These are phyloP conservation scores for Seira ritae DNA, from an alignment of 2,888 invertebrate genomes.

Conservation along the genomic window DNA sequence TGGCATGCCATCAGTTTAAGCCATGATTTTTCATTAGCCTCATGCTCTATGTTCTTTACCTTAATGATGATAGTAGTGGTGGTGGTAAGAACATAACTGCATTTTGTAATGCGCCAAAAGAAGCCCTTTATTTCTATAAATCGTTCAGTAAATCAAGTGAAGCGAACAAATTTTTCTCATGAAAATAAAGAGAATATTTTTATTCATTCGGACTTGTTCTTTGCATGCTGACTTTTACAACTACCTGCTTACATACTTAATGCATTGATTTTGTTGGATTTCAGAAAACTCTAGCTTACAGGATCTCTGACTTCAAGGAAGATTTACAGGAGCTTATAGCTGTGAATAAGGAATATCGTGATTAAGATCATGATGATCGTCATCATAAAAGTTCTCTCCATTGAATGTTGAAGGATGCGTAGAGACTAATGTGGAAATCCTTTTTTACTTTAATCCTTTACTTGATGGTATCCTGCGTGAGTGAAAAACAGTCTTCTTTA, in stretches of 20 bases:
- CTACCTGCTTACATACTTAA: no score
- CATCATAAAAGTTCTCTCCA: background rate
- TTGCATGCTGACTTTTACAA: no score
- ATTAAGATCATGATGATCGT: background rate
- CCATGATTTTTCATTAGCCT: background rate
- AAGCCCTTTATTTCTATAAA: background rate
- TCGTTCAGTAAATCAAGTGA: conserved; percentile 7
- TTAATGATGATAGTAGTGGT: background rate
- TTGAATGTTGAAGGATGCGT: background rate
- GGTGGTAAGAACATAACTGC: background rate
- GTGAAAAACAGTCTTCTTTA: background rate
- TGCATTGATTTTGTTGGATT: background rate
- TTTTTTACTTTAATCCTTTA: conserved; percentile 4
- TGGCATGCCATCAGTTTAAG: background rate
- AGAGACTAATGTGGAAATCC: conserved; percentile 1
- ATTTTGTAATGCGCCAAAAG: background rate
- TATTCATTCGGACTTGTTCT: no score
- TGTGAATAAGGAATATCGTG: conserved; percentile 2
- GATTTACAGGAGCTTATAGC: background rate
- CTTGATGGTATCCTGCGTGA: background rate
- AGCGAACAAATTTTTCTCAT: conserved; percentile 5
- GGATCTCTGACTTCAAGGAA: background rate
- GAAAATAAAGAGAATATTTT: background rate
- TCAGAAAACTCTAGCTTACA: background rate
- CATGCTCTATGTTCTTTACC: background rate